These are phyloP conservation scores for Rhabditophanes sp. DNA, from an alignment of 2,888 invertebrate species.

Conservation along the genomic window DNA sequence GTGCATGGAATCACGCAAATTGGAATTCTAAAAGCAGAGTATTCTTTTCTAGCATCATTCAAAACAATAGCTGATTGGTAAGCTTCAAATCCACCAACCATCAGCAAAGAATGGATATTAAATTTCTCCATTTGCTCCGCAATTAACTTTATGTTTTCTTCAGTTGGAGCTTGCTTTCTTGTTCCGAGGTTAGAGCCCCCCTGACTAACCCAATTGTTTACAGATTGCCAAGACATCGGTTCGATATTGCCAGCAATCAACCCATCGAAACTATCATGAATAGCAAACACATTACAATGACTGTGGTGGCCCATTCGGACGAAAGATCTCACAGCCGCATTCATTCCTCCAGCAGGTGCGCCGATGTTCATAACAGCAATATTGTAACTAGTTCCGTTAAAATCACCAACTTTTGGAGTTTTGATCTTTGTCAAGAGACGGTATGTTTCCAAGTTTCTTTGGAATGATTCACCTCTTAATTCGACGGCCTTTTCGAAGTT, in stretches of 20 bases:
- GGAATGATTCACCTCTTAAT: constrained; percentile 73
- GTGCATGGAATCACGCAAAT: constrained; percentile 86
- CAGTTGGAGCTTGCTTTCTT: too few species aligned
- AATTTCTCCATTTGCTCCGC: constrained; percentile 70
- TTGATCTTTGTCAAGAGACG: constrained; percentile 75
- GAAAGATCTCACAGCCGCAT: constrained; percentile 90
- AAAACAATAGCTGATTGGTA: constrained; percentile 67
- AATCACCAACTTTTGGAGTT: constrained; percentile 38
- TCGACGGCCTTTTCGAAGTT: constrained; percentile 85
- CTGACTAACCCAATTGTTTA: constrained; percentile 86
- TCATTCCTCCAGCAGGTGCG: constrained; percentile 97
- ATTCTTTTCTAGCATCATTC: constrained; percentile 58
- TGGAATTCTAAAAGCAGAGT: constrained; percentile 76
- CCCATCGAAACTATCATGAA: constrained; percentile 89
- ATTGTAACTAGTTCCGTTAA: too few species aligned
- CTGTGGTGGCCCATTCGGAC: constrained; percentile 84
- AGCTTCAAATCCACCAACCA: constrained; percentile 85
- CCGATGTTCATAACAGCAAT: constrained; percentile 94
- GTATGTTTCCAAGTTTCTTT: constrained; percentile 80
- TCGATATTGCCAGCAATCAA: constrained; percentile 75
- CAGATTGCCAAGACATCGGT: constrained; percentile 70
- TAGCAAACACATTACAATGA: constrained; percentile 76
- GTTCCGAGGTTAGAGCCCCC: constrained; percentile 93
- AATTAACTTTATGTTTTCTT: constrained; percentile 54
- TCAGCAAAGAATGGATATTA: constrained; percentile 54